Conservation (phyloP, 2,113 vertebrate species). For the Embiotoca jacksoni region DNA sequence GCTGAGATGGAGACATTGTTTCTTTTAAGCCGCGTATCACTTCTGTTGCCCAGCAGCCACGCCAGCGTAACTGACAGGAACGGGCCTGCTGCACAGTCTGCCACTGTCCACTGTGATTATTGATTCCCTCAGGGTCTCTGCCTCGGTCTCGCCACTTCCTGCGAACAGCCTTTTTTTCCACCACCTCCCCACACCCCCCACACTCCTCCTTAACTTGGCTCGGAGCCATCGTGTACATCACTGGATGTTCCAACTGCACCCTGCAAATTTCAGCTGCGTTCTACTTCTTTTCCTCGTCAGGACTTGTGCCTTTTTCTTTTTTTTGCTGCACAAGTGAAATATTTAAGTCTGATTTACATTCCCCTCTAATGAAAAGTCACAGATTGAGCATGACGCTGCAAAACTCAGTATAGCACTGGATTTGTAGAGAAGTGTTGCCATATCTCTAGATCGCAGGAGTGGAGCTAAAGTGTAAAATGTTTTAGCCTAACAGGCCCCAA, state of each 20-base stretch:
- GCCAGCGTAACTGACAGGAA: constrained; percentile 52
- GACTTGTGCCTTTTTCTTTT: no score
- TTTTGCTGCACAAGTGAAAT: constrained; percentile 7
- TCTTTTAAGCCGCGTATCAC: constrained; percentile 39
- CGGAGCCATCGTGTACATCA: constrained; percentile 1
- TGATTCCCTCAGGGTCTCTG: constrained; percentile 52
- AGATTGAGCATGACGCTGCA: background rate
- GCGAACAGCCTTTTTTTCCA: constrained; percentile 20
- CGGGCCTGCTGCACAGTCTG: constrained; percentile 59
- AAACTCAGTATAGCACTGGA: background rate
- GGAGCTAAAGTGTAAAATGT: background rate
- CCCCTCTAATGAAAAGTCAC: constrained; percentile 10
- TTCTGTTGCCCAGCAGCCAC: constrained; percentile 43
- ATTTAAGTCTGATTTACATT: constrained; percentile 15
- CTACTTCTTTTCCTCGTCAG: background rate
- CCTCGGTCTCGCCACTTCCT: constrained; percentile 31
- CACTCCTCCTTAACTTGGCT: background rate
- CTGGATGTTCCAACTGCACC: constrained; percentile 4
- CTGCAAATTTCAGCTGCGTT: constrained; percentile 21
- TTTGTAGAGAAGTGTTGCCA: background rate
- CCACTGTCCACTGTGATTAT: constrained; percentile 65
- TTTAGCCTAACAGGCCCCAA: background rate
- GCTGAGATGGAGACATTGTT: constrained; percentile 32
- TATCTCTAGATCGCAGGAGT: constrained; percentile 1
- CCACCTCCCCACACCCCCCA: background rate